Evolutionary conservation across 2,888 invertebrate genomes (phyloP).

Genomic region (Poecilobothrus nobilitatus): DNA sequence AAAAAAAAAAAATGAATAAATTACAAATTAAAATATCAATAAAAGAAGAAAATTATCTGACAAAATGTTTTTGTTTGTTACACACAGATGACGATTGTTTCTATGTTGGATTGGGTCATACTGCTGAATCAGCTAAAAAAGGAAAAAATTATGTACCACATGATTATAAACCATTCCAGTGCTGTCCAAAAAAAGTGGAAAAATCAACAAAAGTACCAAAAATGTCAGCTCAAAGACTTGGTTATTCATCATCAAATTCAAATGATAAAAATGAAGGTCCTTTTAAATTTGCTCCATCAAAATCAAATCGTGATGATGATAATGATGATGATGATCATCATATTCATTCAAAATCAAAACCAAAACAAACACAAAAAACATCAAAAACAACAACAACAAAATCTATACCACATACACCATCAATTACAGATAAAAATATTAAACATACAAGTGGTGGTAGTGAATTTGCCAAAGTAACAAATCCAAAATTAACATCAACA

Average conservation of each 20-base stretch:
- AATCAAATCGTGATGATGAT: slow-evolving; percentile 23
- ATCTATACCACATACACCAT: slow-evolving; percentile 23
- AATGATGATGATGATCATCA: slow-evolving; percentile 26
- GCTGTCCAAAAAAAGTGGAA: slow-evolving; percentile 79
- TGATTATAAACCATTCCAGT: slow-evolving; percentile 81
- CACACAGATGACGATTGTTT: slow-evolving; percentile 92
- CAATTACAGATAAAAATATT: slow-evolving; percentile 22
- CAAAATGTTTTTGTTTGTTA: slow-evolving; percentile 71
- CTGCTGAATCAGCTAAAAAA: slow-evolving; percentile 43
- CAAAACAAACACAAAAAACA: slow-evolving; percentile 26
- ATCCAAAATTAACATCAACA: slow-evolving; percentile 18
- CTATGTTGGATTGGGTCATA: slow-evolving; percentile 91
- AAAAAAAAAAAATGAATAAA: slow-evolving; percentile 17
- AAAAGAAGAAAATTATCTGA: slow-evolving; percentile 50
- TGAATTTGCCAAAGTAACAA: slow-evolving; percentile 21
- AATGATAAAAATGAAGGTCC: slow-evolving; percentile 28
- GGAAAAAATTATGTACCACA: slow-evolving; percentile 46
- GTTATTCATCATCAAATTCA: slow-evolving; percentile 32
- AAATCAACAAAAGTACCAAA: slow-evolving; percentile 73
- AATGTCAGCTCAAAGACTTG: slow-evolving; percentile 50
- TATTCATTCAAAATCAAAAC: slow-evolving; percentile 12
- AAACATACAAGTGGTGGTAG: slow-evolving; percentile 8
- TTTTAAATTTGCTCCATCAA: slow-evolving; percentile 28
- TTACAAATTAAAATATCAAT: slow-evolving; percentile 5
- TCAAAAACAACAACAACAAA: slow-evolving; percentile 35